Base-by-base conservation (phyloP, 2,797 vertebrate genomes). In the Pogonophryne albipinna region DNA sequence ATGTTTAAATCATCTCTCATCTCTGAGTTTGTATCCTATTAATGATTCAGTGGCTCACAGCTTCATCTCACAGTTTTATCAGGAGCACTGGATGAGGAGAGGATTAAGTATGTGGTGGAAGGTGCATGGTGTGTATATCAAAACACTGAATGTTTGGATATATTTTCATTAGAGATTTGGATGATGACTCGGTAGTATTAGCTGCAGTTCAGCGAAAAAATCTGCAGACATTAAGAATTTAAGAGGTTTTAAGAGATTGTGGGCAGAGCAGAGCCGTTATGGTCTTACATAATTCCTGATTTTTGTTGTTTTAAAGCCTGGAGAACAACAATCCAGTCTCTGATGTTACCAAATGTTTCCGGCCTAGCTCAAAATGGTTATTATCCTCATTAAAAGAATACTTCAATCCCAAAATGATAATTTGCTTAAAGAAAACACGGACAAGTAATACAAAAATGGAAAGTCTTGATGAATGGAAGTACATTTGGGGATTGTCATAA, bases 41-140 rank as follows among this genome's bases (percentile, higher is more conserved):
- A 85, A 84, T 76, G 67, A 82, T 80, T 85, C 50, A 78, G 50
- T 4, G 34, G 23, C 70, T 84, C 61, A 51, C 1, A 23, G 55
- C 52, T 75, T 74, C 50, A 57, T 82, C 27, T 55, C 6, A 57
- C 4, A 56, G 70, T 50, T 71, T 80, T 68, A 66, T 65, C 63
- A 52, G 57, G 74, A 66, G 65, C 45, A 13, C 42, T 1, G 20
- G 66, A 63, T 56, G 0, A 60, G 60, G 16, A 52, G 55, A 66
- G 45, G 15, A 63, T 41, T 17, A 14, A 34, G 34, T 38, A 2
- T 38, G 51, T 12, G 65, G 55, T 67, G 16, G 42, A 16, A 53
- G 57, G 61, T 64, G 2, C 23, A 23, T 23, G 41, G 49, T 59
- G 41, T 45, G 5, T 9, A 27, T 82, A 64, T 69, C 41, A 71